Base-by-base conservation (phyloP, 2,797 vertebrate genomes). In the Enteromius radiatus region DNA sequence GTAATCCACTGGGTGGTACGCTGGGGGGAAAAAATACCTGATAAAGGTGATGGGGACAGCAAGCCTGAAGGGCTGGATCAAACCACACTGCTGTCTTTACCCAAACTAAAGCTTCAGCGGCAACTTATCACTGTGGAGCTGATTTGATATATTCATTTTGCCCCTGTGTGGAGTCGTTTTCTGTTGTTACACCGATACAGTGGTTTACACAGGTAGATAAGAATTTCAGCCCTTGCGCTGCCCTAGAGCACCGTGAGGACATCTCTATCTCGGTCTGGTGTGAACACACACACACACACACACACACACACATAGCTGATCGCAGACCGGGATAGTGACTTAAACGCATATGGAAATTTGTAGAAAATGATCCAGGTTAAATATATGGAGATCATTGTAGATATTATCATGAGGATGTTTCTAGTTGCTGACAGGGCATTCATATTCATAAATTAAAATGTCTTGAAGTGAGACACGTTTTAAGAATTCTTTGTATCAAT, bases 191-290 rank as follows among this genome's bases (percentile, higher is more conserved):
- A 91, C 67, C 52, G 80, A 87, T 78, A 78, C 67, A 43, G 28
- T 47, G 69, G 75, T 83, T 84, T 84, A 28, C 54, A 82, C 71
- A 84, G 82, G 87, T 81, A 89, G 91, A 93, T 92, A 94, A 94
- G 90, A 85, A 87, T 61, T 76, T 78, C 84, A 86, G 89, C 43
- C 86, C 86, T 89, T 84, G 74, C 82, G 87, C 87, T 82, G 85
- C 87, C 84, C 87, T 56, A 61, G 63, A 78, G 65, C 81, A 47
- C 12, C 2, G 14, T 87, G 85, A 83, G 85, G 84, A 36, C 59
- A 73, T 73, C 77, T 74, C 67, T 81, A 43, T 61, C 73, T 54
- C 67, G 31, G 64, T 76, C 56, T 71, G 38, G 28, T 36, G 41
- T 23, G 54, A 61, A 33, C 12, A 81, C 49, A 78, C 81, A 75